These are phyloP conservation scores for Papilio aristodemus DNA, from an alignment of 1,140 invertebrate species.

Conservation along the genomic window DNA sequence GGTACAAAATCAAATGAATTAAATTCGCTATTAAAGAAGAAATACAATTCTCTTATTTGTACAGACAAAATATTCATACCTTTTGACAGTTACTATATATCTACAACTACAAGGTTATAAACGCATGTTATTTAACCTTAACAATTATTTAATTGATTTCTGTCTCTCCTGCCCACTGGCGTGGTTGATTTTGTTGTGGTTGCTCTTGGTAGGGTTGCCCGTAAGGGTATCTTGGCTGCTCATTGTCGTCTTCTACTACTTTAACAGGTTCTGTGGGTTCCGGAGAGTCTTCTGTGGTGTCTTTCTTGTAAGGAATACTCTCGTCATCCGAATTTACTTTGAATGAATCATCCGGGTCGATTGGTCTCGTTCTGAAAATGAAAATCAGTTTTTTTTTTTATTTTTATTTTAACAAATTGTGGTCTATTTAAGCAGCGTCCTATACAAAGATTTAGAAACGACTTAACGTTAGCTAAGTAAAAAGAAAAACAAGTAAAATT, in stretches of 20 bases:
- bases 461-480: too few species aligned
- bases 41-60: not conserved
- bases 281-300: conserved; percentile 64
- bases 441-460: not conserved
- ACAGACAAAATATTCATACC: not conserved
- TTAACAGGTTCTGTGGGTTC: conserved; percentile 59
- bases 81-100: not conserved
- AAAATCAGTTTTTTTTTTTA: not conserved
- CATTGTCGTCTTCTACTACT: conserved; percentile 44
- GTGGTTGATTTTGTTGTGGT: conserved; percentile 38
- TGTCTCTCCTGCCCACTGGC: conserved; percentile 66
- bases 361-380: conserved; percentile 54
- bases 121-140: not conserved
- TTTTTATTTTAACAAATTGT: too few species aligned
- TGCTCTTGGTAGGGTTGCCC: conserved; percentile 39
- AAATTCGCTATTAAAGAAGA: not conserved
- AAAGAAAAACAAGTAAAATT: too few species aligned
- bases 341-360: conserved; percentile 69
- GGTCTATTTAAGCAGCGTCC: not conserved
- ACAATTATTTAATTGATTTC: conserved; percentile 66
- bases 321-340: conserved; percentile 72
- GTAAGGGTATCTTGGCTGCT: conserved; percentile 45
- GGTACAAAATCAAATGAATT: not conserved
- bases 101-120: not conserved
- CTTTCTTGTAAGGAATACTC: conserved; percentile 75